Evolutionary conservation across 2,113 vertebrate genomes (phyloP).

Genomic region (Grammomys dolichurus): DNA sequence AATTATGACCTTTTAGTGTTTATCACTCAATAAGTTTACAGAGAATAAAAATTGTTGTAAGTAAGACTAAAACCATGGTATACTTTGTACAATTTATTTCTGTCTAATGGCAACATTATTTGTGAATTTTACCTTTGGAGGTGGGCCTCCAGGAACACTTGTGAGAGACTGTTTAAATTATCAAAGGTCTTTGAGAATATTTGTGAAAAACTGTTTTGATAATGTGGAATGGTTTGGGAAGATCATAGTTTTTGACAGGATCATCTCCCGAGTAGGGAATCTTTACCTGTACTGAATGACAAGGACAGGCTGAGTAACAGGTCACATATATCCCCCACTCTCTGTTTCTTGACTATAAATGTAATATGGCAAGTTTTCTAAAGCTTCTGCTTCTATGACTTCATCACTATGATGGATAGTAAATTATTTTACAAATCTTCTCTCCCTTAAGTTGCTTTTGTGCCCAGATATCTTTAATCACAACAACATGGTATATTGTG

Average conservation of each 20-base stretch:
- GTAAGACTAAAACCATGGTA: not conserved
- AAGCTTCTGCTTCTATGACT: not conserved
- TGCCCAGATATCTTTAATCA: too few species aligned
- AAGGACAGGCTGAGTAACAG: not conserved
- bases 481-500: not conserved
- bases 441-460: not conserved
- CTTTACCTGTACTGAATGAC: not conserved
- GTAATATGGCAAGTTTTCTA: not conserved
- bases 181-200: not conserved
- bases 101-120: not conserved
- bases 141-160: not conserved
- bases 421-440: not conserved
- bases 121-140: not conserved
- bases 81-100: not conserved
- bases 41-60: not conserved
- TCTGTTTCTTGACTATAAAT: not conserved
- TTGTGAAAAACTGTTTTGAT: not conserved
- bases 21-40: not conserved
- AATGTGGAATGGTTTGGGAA: not conserved
- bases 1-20: not conserved
- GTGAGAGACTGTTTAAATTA: not conserved
- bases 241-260: too few species aligned
- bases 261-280: not conserved
- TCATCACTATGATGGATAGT: not conserved
- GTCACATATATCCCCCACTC: rapidly evolving